Percentiles rank a stretch among this genome's conserved stretches.
Conservation (phyloP, 2,888 invertebrate genomes). For the Catocala sponsa region DNA sequence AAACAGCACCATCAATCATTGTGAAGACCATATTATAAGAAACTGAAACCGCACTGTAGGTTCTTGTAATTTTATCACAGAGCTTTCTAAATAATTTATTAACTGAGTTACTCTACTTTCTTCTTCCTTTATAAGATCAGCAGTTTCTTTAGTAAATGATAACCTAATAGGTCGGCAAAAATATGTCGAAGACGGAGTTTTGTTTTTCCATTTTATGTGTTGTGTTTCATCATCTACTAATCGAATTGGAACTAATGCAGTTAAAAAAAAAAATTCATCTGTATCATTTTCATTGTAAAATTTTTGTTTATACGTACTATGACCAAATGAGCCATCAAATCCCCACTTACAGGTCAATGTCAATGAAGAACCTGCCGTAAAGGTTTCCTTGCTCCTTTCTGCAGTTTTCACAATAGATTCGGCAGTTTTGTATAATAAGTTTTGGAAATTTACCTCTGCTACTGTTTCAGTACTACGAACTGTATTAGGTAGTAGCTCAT, state of each 20-base stretch:
- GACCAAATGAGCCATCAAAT: too few species aligned
- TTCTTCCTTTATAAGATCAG: conserved; percentile 7
- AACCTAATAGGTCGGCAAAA: conserved; percentile 2
- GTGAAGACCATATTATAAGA: conserved; percentile 3
- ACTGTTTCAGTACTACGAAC: neutral
- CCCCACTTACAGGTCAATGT: too few species aligned
- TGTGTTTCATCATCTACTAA: too few species aligned
- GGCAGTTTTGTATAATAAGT: neutral
- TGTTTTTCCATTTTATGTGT: conserved; percentile 2
- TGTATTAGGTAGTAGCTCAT: neutral
- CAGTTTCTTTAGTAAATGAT: conserved; percentile 9
- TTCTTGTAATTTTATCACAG: conserved; percentile 6
- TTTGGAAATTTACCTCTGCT: neutral
- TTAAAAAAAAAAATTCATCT: too few species aligned
- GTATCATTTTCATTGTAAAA: too few species aligned
- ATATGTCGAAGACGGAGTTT: conserved; percentile 8
- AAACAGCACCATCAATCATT: conserved; percentile 5
- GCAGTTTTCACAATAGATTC: conserved; percentile 1
- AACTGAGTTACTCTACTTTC: conserved; percentile 7
- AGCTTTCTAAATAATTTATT: conserved; percentile 7
- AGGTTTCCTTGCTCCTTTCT: neutral
- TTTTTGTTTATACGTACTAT: too few species aligned
- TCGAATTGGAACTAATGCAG: too few species aligned
- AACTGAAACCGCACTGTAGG: conserved; percentile 4
- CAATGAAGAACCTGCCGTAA: neutral